These are phyloP conservation scores for Lochmaea capreae DNA, from an alignment of 2,888 invertebrate genomes.

Conservation along the genomic window DNA sequence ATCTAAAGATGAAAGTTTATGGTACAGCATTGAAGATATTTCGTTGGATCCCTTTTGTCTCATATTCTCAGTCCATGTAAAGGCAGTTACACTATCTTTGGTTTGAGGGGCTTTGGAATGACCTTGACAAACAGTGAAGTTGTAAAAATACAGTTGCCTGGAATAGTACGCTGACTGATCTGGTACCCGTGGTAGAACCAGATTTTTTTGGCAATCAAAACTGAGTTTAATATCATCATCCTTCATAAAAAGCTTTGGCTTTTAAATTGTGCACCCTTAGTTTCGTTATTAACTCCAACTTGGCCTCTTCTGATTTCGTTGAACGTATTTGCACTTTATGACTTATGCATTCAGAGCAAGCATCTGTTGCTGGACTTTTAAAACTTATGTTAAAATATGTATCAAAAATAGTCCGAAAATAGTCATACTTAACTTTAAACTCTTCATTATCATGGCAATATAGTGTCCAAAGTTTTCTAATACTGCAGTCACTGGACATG, in stretches of 20 bases:
- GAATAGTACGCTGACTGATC: too few species aligned
- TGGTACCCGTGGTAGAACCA: too few species aligned
- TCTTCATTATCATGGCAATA: slow-evolving; percentile 17
- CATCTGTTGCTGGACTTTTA: too few species aligned
- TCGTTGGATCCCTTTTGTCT: slow-evolving; percentile 37
- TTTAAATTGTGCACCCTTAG: background rate
- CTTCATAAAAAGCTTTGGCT: too few species aligned
- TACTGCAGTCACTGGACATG: slow-evolving; percentile 19
- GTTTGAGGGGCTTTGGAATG: slow-evolving; percentile 46
- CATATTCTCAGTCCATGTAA: slow-evolving; percentile 35
- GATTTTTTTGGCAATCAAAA: too few species aligned
- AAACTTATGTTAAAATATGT: background rate
- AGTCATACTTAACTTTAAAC: slow-evolving; percentile 20
- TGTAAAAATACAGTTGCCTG: too few species aligned
- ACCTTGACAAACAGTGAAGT: slow-evolving; percentile 54
- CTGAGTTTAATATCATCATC: too few species aligned
- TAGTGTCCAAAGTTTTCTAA: slow-evolving; percentile 16
- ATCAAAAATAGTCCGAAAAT: background rate
- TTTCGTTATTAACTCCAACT: background rate
- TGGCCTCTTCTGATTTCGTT: too few species aligned
- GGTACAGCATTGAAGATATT: slow-evolving; percentile 33
- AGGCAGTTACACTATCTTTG: slow-evolving; percentile 47
- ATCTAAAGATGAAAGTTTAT: slow-evolving; percentile 19
- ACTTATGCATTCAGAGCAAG: too few species aligned
- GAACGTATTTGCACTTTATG: too few species aligned